Evolutionary conservation across 2,888 invertebrate genomes (phyloP), one percentile per base, ranked within the genome.

Genomic region (Anarsia innoxiella): DNA sequence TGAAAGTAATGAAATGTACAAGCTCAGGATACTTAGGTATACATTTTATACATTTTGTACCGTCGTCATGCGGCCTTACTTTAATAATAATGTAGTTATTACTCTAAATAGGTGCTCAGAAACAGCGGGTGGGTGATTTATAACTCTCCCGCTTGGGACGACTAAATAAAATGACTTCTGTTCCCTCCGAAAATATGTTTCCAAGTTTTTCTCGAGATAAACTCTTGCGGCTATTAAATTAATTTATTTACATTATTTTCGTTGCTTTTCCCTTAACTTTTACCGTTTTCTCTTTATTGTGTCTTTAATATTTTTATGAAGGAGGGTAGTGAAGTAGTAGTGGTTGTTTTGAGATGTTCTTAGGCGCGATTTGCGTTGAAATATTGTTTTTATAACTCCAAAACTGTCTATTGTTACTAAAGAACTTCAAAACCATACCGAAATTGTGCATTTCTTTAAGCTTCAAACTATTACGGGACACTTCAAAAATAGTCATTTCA

Each of bases 11-110:
- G 6, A 19, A 19, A 19, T 19, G 19, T 19, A 19, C 19, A 19
- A 19, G 19, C 6, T 19, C 3, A 19, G 19, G 6, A 19, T 19
- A 6, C n/a, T n/a, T n/a, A n/a, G n/a, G n/a, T n/a, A n/a, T 19
- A 19, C 8, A 19, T 19, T 19, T 19, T 25, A 25, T n/a, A 25
- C 25, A 25, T 4, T 25, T 25, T 9, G n/a, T 4, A 6, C 19
- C 4, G 19, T 3, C 19, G 19, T 19, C 19, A 6, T 25, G n/a
- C 5, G n/a, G 25, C 25, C 25, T 25, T 25, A 25, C 66, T 68
- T 64, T 58, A 66, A 61, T 66, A 68, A 67, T 66, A 68, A 64
- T 64, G 62, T 64, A 58, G 66, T 66, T 71, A 71, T 70, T 66
- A 65, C 66, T 61, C 63, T 64, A 69, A 71, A 70, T 70, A 61